Conservation (phyloP, 2,888 invertebrate genomes). For the Erebia epiphron region DNA sequence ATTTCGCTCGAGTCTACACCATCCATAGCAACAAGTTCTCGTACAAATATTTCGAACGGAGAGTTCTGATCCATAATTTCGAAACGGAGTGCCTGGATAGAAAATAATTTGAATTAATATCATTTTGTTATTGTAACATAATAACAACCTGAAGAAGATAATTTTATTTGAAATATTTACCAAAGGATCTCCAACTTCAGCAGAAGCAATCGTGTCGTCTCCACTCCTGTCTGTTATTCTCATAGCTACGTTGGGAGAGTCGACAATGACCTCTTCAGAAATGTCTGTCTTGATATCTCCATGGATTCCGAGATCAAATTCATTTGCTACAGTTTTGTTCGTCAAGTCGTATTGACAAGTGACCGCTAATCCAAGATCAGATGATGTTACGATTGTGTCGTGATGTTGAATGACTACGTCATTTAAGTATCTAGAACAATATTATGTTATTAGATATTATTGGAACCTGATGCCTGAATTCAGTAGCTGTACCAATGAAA, state of each 20-base stretch:
- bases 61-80: slow-evolving; percentile 96
- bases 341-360: slow-evolving; percentile 97
- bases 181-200: slow-evolving; percentile 96
- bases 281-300: slow-evolving; percentile 94
- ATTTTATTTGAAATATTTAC: slow-evolving; percentile 50
- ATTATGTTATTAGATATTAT: slow-evolving; percentile 4
- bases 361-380: slow-evolving; percentile 95
- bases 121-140: not conserved
- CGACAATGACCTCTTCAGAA: slow-evolving; percentile 95
- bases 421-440: slow-evolving; percentile 86
- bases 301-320: slow-evolving; percentile 94
- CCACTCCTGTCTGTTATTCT: slow-evolving; percentile 93
- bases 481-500: not conserved
- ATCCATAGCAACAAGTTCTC: slow-evolving; percentile 97
- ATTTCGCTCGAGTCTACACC: slow-evolving; percentile 96
- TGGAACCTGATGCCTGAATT: not conserved
- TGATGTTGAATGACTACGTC: slow-evolving; percentile 98
- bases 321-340: slow-evolving; percentile 96
- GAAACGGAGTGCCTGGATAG: slow-evolving; percentile 88
- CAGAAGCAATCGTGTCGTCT: slow-evolving; percentile 92
- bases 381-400: slow-evolving; percentile 96
- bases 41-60: slow-evolving; percentile 97
- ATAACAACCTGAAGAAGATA: not conserved
- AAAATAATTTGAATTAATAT: slow-evolving; percentile 16
- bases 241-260: slow-evolving; percentile 97